These are phyloP conservation scores for Sclerodermus sp. DNA, from an alignment of 2,888 invertebrate species.

Conservation along the genomic window DNA sequence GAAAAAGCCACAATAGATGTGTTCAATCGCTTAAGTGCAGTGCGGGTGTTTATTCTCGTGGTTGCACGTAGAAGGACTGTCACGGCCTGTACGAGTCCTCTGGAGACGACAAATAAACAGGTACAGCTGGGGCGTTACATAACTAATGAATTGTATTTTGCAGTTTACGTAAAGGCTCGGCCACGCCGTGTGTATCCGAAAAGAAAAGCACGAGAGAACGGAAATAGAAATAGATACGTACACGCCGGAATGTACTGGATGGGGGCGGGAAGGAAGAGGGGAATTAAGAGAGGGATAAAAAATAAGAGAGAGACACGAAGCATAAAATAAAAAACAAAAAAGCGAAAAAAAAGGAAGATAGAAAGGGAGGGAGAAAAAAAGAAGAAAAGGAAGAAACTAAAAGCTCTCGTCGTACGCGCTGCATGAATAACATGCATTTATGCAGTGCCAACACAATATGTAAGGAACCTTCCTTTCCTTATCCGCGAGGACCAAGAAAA, in stretches of 20 bases:
- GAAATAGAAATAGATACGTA: too few relatives aligned
- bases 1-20: conserved; percentile 29
- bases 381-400: conserved; percentile 20
- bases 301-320: neutral
- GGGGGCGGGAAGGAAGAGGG: neutral
- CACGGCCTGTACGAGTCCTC: conserved; percentile 5
- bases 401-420: conserved; percentile 30
- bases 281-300: neutral
- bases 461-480: conserved; percentile 42
- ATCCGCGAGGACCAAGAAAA: conserved; percentile 35
- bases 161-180: conserved; percentile 31
- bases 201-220: neutral
- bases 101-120: conserved; percentile 27
- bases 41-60: conserved; percentile 26
- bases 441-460: conserved; percentile 48
- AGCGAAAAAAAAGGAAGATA: neutral
- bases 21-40: conserved; percentile 41
- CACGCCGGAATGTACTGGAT: too few relatives aligned
- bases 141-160: conserved; percentile 38
- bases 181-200: neutral
- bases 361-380: conserved; percentile 10
- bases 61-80: conserved; percentile 19
- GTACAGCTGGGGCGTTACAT: conserved; percentile 29
- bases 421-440: conserved; percentile 50
- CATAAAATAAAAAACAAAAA: neutral